Base-by-base conservation (phyloP, 2,797 vertebrate genomes). In the Hemibagrus guttatus region DNA sequence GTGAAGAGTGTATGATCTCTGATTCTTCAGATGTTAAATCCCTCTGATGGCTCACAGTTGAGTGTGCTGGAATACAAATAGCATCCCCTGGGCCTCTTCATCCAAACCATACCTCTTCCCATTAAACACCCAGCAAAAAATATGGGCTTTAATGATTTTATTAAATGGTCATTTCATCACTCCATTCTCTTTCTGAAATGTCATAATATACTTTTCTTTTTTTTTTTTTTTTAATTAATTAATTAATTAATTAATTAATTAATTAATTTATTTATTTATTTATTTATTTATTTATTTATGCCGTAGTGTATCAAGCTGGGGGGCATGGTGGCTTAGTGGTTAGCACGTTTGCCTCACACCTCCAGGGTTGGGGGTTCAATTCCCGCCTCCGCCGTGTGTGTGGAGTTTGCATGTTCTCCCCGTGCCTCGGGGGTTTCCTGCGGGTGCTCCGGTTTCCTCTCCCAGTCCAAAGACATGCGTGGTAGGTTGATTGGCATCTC, bases 121-220 rank as follows among this genome's bases (percentile, higher is more conserved):
- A 90, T 93, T 91, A 92, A 89, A 92, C 89, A 90, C 91, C 89
- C 87, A 85, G 91, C 89, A 89, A 90, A 92, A 92, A 90, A 54
- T 49, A 87, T 92, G 87, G 86, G 84, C 31, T 54, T 76, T 92
- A 92, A 92, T 92, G 91, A 87, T 91, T 89, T 93, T 89, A 90
- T 90, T 81, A 85, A 92, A 89, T 71, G 17, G 17, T 3, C 49
- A 31, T 19, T 54, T 54, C 5, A n/a, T 52, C 12, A 6, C 13
- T 75, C 14, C 6, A n/a, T n/a, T 9, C 49, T 54, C 49, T 52
- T 76, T 76, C 39, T 31, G 49, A 76, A 31, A 76, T 56, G n/a
- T 54, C 26, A 56, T n/a, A 49, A 56, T 31, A 3, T 56, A 19
- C 28, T 42, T 11, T 78, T 78, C 9, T 9, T 78, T 78, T 21